Conservation (phyloP, 2,113 vertebrate genomes). For the Stigmatopora argus region DNA sequence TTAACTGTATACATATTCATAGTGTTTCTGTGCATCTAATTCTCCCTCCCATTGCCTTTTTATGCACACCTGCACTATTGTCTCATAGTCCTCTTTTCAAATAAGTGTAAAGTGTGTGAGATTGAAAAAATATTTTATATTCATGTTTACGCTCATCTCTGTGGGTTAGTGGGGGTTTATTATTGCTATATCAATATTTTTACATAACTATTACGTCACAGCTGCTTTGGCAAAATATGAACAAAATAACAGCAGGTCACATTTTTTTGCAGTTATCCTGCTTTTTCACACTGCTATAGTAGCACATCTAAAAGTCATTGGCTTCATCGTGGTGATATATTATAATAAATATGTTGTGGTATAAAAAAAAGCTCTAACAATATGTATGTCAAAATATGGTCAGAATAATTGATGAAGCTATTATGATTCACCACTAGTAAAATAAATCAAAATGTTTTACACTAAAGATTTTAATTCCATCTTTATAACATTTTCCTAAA, state of each 20-base stretch:
- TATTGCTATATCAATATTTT: conserved; percentile 33
- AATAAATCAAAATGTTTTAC: no score
- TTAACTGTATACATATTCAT: conserved; percentile 20
- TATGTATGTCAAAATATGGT: background rate
- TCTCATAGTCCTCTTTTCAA: conserved; percentile 18
- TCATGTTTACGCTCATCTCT: conserved; percentile 4
- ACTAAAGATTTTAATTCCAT: no score
- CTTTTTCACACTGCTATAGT: conserved; percentile 12
- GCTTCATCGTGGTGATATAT: conserved; percentile 47
- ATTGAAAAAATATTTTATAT: background rate
- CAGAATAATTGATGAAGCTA: no score
- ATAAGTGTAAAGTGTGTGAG: conserved; percentile 9
- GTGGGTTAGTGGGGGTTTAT: background rate
- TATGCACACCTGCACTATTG: conserved; percentile 49
- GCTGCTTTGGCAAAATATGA: conserved; percentile 26
- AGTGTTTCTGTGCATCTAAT: conserved; percentile 4
- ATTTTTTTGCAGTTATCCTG: conserved; percentile 41
- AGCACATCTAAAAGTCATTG: conserved; percentile 18
- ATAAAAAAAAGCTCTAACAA: background rate
- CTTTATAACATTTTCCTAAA: no score
- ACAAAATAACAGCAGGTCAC: conserved; percentile 41
- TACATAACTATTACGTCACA: conserved; percentile 29
- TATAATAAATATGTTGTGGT: conserved; percentile 10
- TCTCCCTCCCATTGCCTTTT: conserved; percentile 15
- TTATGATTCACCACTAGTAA: no score